A percentile compares a stretch with the other conserved stretches of the same genome.
These are phyloP conservation scores for Pyrgilauda ruficollis DNA, from an alignment of 2,113 vertebrate genomes.

Conservation along the genomic window DNA sequence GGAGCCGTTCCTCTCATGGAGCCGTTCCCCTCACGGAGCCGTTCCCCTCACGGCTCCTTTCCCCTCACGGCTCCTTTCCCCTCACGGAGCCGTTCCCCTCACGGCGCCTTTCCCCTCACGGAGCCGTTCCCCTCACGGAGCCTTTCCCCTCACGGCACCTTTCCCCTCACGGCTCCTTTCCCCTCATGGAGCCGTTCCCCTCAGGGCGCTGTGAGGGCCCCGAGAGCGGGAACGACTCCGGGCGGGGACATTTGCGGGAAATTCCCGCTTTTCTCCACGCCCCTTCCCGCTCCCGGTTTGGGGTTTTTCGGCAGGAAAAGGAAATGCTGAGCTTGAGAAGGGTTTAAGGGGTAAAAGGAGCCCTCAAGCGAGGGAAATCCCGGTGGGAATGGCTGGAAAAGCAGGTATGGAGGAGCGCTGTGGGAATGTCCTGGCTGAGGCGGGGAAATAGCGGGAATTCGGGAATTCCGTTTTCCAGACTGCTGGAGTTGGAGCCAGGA, in stretches of 20 bases:
- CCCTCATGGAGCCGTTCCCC: neutral
- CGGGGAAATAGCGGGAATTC: neutral
- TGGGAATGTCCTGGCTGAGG: neutral
- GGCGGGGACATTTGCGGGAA: neutral
- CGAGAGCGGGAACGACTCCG: neutral
- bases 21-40: neutral
- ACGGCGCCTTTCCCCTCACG: neutral
- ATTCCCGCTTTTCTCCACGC: neutral
- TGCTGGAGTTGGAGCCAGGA: neutral
- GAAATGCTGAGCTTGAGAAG: neutral
- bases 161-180: neutral
- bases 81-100: neutral
- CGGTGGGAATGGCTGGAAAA: neutral
- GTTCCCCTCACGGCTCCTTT: fast-evolving
- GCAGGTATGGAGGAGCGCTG: neutral
- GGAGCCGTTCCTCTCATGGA: neutral
- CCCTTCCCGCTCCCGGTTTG: neutral
- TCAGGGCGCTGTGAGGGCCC: too few species aligned
- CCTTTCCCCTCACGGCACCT: too few species aligned
- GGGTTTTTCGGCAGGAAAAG: neutral
- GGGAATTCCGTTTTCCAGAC: neutral
- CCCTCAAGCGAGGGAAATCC: fast-evolving
- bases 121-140: too few species aligned
- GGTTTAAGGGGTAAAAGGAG: neutral
- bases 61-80: neutral